phyloP scores from a whole-genome alignment of 2,113 vertebrate species.

The Vidua chalybeata region DNA sequence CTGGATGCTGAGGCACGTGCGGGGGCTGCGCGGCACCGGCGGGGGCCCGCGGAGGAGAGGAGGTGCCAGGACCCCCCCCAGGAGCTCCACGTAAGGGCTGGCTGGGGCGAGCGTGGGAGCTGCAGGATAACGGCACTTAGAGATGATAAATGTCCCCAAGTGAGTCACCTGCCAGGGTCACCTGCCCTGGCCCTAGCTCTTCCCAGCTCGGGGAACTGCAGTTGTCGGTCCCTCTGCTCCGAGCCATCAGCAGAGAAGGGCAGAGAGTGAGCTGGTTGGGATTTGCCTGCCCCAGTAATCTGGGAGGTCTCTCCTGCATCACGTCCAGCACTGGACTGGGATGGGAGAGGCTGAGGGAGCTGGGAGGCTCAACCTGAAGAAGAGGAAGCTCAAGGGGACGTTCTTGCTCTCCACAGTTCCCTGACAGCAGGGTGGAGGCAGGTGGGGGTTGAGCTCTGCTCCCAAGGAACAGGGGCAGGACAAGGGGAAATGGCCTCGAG shows the following conservation, averaged over 20 bases:
- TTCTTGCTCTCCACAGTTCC: background rate
- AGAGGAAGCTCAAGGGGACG: background rate
- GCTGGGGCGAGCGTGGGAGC: background rate
- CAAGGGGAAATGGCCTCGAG: background rate
- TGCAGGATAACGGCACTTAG: background rate
- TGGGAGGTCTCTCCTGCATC: background rate
- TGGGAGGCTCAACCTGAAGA: background rate
- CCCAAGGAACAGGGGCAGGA: background rate
- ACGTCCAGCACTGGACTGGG: background rate
- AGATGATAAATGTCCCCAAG: background rate
- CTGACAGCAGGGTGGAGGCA: background rate
- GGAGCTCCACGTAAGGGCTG: constrained; percentile 77
- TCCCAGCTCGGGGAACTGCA: background rate
- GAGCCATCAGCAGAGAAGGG: fast-evolving
- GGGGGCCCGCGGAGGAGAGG: constrained; percentile 65
- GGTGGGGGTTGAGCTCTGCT: background rate
- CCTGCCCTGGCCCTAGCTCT: background rate
- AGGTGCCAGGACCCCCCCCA: constrained; percentile 71
- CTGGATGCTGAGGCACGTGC: constrained; percentile 91
- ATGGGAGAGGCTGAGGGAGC: background rate
- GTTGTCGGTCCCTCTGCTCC: background rate
- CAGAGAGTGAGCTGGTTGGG: background rate
- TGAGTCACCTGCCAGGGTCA: constrained; percentile 4
- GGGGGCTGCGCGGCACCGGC: constrained; percentile 78
- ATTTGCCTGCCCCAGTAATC: background rate